Evolutionary conservation across 2,888 invertebrate species (phyloP), one percentile per base, ranked within the genome.

Genomic region (Lottia scabra): DNA sequence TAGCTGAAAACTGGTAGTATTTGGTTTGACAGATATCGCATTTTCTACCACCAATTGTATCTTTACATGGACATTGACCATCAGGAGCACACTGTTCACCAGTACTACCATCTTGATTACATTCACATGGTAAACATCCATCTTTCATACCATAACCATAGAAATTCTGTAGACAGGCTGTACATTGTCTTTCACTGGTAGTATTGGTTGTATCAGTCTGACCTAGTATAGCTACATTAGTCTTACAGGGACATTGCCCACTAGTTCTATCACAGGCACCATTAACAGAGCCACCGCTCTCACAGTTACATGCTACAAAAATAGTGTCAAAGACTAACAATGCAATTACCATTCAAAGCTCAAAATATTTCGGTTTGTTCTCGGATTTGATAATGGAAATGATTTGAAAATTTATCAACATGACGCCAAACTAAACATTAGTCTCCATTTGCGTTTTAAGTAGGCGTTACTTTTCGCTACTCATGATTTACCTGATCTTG

Each of bases 221-320:
- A 13, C 76, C 77, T 4, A 19, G 10, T 10, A 46, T 19, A 15
- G 83, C 82, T 2, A 85, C 79, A 69, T 90, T 90, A 27, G 80
- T 79, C 67, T 83, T 86, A 87, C 98, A 98, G 77, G 92, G 92
- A 87, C 98, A 98, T 83, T 94, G 93, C 0, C 97, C 96, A 10
- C 92, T 93, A 75, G 92, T 90, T 77, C 91, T 91, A 85, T 95
- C 92, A 80, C 91, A 91, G 1, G 83, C 81, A 8, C 79, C 78
- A 70, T 72, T 80, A 13, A 76, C 64, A 5, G 93, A 93, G 16
- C 95, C 95, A 80, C 92, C 92, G 68, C 90, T 87, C 87, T 95
- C 93, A 87, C 97, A 98, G 63, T 91, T 92, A 88, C 98, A 98
- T 0, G 94, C 91, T 81, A 91, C n/a, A 90, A 73, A 66, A 16